These are phyloP conservation scores for Tautogolabrus adspersus DNA, from an alignment of 2,113 vertebrate genomes.

Conservation along the genomic window DNA sequence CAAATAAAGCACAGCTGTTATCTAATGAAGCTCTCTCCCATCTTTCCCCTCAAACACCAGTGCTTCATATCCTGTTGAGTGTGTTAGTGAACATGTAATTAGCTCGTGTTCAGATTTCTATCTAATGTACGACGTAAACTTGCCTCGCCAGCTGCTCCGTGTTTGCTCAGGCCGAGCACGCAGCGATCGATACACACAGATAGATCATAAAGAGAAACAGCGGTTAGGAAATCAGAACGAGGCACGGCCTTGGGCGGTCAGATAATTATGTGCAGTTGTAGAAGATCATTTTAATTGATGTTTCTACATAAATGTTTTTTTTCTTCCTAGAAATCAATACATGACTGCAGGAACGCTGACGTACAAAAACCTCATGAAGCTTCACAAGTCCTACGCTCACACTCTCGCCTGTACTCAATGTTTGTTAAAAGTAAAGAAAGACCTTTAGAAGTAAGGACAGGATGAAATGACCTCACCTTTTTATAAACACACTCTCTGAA, in stretches of 20 bases:
- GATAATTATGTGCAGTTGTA: conserved; percentile 28
- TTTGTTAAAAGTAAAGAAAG: too few species aligned
- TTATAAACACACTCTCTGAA: not conserved
- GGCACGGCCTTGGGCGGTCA: not conserved
- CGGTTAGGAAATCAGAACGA: conserved; percentile 20
- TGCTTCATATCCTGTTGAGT: not conserved
- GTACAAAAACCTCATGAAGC: not conserved
- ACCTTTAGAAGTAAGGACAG: not conserved
- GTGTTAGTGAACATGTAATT: conserved; percentile 32
- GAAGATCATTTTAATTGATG: conserved; percentile 23
- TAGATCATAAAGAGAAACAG: conserved; percentile 41
- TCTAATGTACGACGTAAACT: not conserved
- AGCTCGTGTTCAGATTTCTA: conserved; percentile 1
- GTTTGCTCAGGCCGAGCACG: too few species aligned
- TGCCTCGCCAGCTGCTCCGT: not conserved
- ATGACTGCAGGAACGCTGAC: not conserved
- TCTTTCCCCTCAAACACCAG: not conserved
- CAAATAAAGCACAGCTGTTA: not conserved
- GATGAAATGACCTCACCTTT: not conserved
- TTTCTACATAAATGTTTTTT: conserved; percentile 34
- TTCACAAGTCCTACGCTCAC: not conserved
- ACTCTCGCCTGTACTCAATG: too few species aligned
- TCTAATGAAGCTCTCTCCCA: not conserved
- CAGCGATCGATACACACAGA: conserved; percentile 28
- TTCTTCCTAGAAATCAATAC: conserved; percentile 28